Conservation (phyloP, 2,888 invertebrate species). For the Coleophora flavipennella region DNA sequence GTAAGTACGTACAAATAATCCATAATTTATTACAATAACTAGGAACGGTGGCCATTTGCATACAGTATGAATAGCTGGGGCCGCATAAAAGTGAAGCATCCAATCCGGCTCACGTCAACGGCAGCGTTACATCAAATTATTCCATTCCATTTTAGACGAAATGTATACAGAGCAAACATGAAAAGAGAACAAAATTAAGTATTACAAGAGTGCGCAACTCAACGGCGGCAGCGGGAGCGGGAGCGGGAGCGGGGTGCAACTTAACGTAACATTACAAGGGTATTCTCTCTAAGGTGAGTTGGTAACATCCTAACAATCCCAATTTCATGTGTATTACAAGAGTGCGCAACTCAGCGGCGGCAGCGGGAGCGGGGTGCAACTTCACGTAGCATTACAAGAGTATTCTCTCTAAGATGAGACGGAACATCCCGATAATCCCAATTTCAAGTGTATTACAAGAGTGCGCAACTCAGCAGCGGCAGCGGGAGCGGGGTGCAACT, state of each 20-base stretch:
- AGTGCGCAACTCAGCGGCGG: no score
- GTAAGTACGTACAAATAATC: slow-evolving; percentile 33
- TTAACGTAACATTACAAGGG: no score
- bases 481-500: no score
- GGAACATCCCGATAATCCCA: no score
- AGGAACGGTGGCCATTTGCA: slow-evolving; percentile 31
- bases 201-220: slow-evolving; percentile 29
- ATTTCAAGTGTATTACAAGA: no score
- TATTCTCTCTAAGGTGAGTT: no score
- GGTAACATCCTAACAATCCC: no score
- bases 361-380: no score
- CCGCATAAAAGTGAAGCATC: slow-evolving; percentile 31
- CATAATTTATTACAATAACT: slow-evolving; percentile 35
- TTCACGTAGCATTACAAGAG: no score
- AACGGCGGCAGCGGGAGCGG: slow-evolving; percentile 23
- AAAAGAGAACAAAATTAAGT: slow-evolving; percentile 69
- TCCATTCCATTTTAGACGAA: slow-evolving; percentile 65
- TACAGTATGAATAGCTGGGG: slow-evolving; percentile 28
- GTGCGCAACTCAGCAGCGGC: no score
- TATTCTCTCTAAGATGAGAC: no score
- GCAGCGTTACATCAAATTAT: slow-evolving; percentile 56
- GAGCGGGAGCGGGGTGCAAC: background rate
- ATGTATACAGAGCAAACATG: slow-evolving; percentile 69
- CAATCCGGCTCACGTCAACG: slow-evolving; percentile 46
- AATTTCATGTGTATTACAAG: no score